A percentile compares a stretch with the other conserved stretches of the same genome.
These are phyloP conservation scores for Psittacula echo DNA, from an alignment of 2,797 vertebrate genomes.

Conservation along the genomic window DNA sequence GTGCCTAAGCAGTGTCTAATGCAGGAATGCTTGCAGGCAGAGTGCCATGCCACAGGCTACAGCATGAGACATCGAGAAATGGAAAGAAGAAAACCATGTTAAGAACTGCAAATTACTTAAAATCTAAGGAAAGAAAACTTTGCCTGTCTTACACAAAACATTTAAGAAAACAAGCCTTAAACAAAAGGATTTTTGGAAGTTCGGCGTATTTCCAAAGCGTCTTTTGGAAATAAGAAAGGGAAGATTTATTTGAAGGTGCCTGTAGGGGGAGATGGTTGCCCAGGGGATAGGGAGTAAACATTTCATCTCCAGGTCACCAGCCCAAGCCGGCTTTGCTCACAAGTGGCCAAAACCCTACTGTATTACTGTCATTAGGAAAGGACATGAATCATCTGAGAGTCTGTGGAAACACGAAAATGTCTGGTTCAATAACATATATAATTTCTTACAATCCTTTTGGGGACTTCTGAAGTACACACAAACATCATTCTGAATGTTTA, in stretches of 20 bases:
- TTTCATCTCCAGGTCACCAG: constrained; percentile 45
- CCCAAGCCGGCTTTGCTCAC: not conserved
- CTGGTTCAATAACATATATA: constrained; percentile 20
- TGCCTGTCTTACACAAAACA: constrained; percentile 41
- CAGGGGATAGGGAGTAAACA: constrained; percentile 54
- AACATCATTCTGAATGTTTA: constrained; percentile 6
- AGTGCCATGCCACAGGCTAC: not conserved
- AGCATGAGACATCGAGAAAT: constrained; percentile 11
- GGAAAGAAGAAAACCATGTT: constrained; percentile 2
- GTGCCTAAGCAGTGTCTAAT: not conserved
- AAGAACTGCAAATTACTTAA: constrained; percentile 34
- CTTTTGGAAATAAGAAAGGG: constrained; percentile 2
- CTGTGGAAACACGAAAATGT: constrained; percentile 42
- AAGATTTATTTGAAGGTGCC: constrained; percentile 61
- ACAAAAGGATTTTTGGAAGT: constrained; percentile 39
- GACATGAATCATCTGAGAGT: constrained; percentile 6
- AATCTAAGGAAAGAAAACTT: constrained; percentile 42
- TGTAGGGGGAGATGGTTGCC: constrained; percentile 65
- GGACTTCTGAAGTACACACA: constrained; percentile 1
- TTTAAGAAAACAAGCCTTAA: constrained; percentile 24
- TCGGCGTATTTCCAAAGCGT: constrained; percentile 18
- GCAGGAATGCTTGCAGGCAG: not conserved
- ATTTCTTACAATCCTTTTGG: constrained; percentile 13
- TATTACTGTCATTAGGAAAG: constrained; percentile 27
- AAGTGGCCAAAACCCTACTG: constrained; percentile 26